Percentiles rank a stretch among this genome's conserved stretches.
These are phyloP conservation scores for Acanthaster planci DNA, from an alignment of 35 echinoderm and acorn worm species.

Conservation along the genomic window DNA sequence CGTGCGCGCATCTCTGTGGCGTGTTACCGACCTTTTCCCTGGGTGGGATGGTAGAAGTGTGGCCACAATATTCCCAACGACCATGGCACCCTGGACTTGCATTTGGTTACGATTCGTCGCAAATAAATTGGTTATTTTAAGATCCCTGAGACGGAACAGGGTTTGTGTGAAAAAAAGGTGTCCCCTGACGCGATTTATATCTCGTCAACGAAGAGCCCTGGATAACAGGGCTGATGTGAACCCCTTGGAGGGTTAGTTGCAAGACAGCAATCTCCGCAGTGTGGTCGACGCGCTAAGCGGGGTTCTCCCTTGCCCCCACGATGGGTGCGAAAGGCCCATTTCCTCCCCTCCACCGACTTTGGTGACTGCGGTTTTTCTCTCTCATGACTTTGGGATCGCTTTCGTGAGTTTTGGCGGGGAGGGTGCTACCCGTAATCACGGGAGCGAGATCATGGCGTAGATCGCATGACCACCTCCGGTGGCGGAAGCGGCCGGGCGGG, in stretches of 20 bases:
- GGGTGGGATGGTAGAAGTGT: background rate
- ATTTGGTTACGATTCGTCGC: too few relatives aligned
- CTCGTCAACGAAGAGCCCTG: background rate
- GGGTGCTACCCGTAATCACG: slow-evolving; percentile 23
- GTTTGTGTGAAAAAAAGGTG: too few relatives aligned
- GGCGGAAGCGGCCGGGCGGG: background rate
- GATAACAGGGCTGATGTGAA: background rate
- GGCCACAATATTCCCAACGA: background rate
- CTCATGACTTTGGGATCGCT: background rate
- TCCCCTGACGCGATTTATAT: background rate
- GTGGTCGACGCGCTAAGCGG: background rate
- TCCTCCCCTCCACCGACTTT: slow-evolving; percentile 12
- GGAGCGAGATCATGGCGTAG: slow-evolving; percentile 2
- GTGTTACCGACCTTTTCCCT: slow-evolving; percentile 4
- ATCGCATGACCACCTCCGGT: slow-evolving; percentile 24
- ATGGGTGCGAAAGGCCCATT: slow-evolving; percentile 12
- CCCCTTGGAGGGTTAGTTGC: background rate
- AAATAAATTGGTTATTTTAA: slow-evolving; percentile 24
- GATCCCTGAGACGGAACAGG: background rate
- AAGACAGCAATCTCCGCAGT: background rate
- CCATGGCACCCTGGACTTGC: too few relatives aligned
- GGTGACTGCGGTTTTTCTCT: background rate
- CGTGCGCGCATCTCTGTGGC: background rate
- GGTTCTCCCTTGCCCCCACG: background rate
- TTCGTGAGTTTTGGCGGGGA: slow-evolving; percentile 24